A percentile compares a stretch with the other conserved stretches of the same genome.
Conservation (phyloP, 1,140 invertebrate species). For the Stratiolaelaps scimitus region DNA sequence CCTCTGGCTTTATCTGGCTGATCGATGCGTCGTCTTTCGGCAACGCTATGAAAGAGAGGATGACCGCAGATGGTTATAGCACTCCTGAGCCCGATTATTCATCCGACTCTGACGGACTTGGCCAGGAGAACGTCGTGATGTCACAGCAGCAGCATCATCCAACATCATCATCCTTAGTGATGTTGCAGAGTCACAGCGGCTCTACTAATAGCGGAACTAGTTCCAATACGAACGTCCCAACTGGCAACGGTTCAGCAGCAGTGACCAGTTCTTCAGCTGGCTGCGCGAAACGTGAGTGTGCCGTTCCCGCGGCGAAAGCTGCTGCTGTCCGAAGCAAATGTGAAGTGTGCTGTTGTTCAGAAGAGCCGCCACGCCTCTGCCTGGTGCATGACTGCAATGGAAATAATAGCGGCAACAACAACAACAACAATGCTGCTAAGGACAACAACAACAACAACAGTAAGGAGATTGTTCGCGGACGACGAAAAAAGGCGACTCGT, state of each 20-base stretch:
- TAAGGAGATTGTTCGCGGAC: slow-evolving; percentile 9
- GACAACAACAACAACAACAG: neutral
- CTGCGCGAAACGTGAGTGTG: no score
- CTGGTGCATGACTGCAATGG: neutral
- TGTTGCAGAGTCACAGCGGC: no score
- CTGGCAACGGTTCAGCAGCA: no score
- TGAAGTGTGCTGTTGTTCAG: slow-evolving; percentile 2
- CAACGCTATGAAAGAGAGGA: no score
- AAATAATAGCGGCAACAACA: neutral
- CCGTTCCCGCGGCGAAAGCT: no score
- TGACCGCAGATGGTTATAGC: neutral
- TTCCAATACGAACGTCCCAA: no score
- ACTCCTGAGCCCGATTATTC: slow-evolving; percentile 27
- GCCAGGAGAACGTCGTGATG: slow-evolving; percentile 6
- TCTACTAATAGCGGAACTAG: no score
- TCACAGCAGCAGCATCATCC: no score
- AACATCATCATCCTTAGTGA: no score
- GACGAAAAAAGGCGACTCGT: slow-evolving; percentile 3
- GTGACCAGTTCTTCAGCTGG: no score
- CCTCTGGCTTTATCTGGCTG: no score
- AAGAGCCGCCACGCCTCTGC: neutral
- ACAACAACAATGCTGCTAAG: neutral
- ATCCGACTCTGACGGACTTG: slow-evolving; percentile 7
- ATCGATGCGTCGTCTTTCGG: no score
- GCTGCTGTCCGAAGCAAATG: neutral